Evolutionary conservation across 2,113 vertebrate species (phyloP), one percentile per base, ranked within the genome.

Genomic region (Passer montanus): DNA sequence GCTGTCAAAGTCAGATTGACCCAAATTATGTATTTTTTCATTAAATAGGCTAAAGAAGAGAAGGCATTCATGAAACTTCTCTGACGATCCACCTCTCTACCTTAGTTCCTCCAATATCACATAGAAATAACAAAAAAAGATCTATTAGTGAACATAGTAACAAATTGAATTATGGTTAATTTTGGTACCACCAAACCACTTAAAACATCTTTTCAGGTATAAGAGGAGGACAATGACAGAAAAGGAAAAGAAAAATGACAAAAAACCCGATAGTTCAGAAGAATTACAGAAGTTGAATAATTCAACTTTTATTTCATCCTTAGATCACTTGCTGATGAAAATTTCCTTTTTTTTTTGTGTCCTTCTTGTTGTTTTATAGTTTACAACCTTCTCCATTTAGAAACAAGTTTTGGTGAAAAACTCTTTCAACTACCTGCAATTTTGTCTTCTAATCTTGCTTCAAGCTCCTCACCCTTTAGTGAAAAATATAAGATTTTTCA

Each of bases 211-310:
- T 77, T 24, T 78, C 4, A 26, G 5, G 5, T 4, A 1, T 46
- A 37, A 28, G 11, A 62, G 3, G 1, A n/a, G 3, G n/a, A 60
- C 1, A 27, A 9, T 0, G 3, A 41, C 2, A 85, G 2, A 56
- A 75, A 79, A 72, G 6, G 22, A 78, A 69, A 79, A 70, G 6
- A 47, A 35, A 37, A 5, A n/a, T 9, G 2, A 21, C 4, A 23
- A 56, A 66, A 83, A 5, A 39, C 4, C 3, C 26, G 74, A 19
- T 0, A 66, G 11, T 16, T 27, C 6, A 68, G 33, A 70, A 75
- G 5, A 64, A 43, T 35, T 13, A 19, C 27, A 20, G 44, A 82
- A 28, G 23, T 5, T 23, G 5, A 75, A 52, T 63, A 56, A 15
- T 58, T 77, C 28, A 88, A 18, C 6, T 15, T 47, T 6, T 39